A percentile compares a stretch with the other conserved stretches of the same genome.
Evolutionary conservation across 1,140 invertebrate genomes (phyloP).

Genomic region (Atta cephalotes): DNA sequence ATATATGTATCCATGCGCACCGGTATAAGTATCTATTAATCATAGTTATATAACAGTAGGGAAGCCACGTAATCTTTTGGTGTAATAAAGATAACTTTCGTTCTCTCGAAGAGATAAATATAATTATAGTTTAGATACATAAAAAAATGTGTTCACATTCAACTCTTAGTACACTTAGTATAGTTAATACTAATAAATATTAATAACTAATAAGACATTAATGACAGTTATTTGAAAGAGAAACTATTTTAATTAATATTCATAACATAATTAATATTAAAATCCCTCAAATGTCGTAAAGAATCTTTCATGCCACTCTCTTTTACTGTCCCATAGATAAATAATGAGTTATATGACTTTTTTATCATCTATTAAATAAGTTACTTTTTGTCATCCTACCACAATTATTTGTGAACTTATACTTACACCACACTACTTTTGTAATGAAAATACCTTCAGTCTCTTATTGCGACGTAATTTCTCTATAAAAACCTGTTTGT

Average conservation of each 20-base stretch:
- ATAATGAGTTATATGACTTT: not conserved
- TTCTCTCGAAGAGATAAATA: slow-evolving; percentile 19
- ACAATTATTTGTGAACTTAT: not conserved
- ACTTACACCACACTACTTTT: not conserved
- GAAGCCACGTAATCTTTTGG: not conserved
- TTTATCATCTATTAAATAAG: not conserved
- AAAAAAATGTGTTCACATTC: not conserved
- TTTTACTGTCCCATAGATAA: not conserved
- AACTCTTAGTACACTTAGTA: not conserved
- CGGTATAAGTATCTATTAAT: not conserved
- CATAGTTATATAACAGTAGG: slow-evolving; percentile 35
- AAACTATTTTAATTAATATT: slow-evolving; percentile 14
- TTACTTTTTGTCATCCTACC: not conserved
- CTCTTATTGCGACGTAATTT: not conserved
- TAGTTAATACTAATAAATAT: not conserved
- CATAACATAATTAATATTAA: slow-evolving; percentile 7
- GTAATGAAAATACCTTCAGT: not conserved
- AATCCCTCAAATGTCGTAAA: not conserved
- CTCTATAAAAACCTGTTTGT: not conserved
- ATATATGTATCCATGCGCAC: not conserved
- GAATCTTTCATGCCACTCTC: not conserved
- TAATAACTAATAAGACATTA: slow-evolving; percentile 40
- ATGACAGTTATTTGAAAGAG: not conserved
- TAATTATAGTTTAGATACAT: not conserved
- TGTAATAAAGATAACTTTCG: slow-evolving; percentile 44